Conservation (phyloP, 2,797 vertebrate species). For the Notolabrus celidotus region DNA sequence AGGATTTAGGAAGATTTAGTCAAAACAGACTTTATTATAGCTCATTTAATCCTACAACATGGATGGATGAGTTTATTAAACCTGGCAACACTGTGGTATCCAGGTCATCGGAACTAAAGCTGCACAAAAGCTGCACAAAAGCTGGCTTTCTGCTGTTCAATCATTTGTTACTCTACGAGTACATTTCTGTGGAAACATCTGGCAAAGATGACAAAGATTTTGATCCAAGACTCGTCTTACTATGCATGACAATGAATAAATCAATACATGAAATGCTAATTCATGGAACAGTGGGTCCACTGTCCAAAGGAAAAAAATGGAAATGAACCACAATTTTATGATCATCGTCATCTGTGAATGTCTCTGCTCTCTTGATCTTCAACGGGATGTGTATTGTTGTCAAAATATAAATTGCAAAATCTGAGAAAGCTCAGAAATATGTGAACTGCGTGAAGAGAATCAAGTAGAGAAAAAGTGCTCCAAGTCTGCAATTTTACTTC, state of each 20-base stretch:
- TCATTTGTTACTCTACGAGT: slow-evolving; percentile 79
- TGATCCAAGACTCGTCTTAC: slow-evolving; percentile 72
- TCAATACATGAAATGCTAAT: slow-evolving; percentile 76
- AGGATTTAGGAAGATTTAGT: slow-evolving; percentile 55
- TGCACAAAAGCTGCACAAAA: slow-evolving; percentile 67
- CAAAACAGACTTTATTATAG: slow-evolving; percentile 71
- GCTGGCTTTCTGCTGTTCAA: slow-evolving; percentile 70
- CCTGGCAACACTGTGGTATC: slow-evolving; percentile 68
- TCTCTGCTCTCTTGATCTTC: slow-evolving; percentile 47
- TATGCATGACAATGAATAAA: slow-evolving; percentile 81
- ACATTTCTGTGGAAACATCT: slow-evolving; percentile 78
- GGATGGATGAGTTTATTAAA: slow-evolving; percentile 76
- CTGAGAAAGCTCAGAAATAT: slow-evolving; percentile 10
- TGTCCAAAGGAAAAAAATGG: slow-evolving; percentile 54
- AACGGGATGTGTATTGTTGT: slow-evolving; percentile 34
- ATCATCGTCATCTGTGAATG: slow-evolving; percentile 61
- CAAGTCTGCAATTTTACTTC: slow-evolving; percentile 18
- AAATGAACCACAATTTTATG: slow-evolving; percentile 64
- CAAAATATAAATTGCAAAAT: slow-evolving; percentile 52
- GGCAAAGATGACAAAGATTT: slow-evolving; percentile 59
- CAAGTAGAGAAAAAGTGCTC: slow-evolving; percentile 10
- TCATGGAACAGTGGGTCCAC: slow-evolving; percentile 58
- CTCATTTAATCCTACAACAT: slow-evolving; percentile 71
- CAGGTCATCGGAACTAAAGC: slow-evolving; percentile 72
- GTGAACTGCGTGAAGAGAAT: slow-evolving; percentile 20